Conservation (phyloP, 2,888 invertebrate genomes). For the Acleris cristana region DNA sequence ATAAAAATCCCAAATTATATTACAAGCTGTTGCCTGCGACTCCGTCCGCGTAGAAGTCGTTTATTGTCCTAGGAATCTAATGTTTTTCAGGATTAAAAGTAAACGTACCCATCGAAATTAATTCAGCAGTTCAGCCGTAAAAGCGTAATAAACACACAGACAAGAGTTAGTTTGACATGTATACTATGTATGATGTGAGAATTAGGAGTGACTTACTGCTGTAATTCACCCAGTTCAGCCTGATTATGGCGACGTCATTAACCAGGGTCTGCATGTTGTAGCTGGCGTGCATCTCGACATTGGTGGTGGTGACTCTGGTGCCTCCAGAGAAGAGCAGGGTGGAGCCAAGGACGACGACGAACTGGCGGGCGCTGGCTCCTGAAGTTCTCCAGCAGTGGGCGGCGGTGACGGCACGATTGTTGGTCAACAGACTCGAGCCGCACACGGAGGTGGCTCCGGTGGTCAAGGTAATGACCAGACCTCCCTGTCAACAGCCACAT, state of each 20-base stretch:
- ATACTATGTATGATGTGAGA: no score
- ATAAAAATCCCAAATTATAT: no score
- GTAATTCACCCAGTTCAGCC: not conserved
- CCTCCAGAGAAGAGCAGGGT: slow-evolving; percentile 39
- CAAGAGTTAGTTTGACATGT: no score
- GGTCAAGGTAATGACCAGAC: slow-evolving; percentile 46
- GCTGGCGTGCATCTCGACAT: slow-evolving; percentile 32
- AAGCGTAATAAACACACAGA: no score
- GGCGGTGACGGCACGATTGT: slow-evolving; percentile 49
- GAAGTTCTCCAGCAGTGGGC: slow-evolving; percentile 55
- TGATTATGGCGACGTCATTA: slow-evolving; percentile 39
- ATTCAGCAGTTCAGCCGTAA: no score
- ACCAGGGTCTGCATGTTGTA: slow-evolving; percentile 25
- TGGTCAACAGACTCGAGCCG: slow-evolving; percentile 49
- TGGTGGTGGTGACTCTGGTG: slow-evolving; percentile 33
- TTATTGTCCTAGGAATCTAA: no score
- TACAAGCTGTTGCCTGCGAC: no score
- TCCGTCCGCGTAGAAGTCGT: no score
- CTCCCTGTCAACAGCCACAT: slow-evolving; percentile 45
- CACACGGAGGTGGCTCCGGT: slow-evolving; percentile 49
- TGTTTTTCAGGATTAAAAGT: no score
- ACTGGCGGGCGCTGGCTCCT: slow-evolving; percentile 33
- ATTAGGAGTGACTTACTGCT: slow-evolving; percentile 28
- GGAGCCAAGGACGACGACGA: slow-evolving; percentile 41
- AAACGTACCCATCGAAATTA: no score